Evolutionary conservation across 2,888 invertebrate species (phyloP).

Genomic region (Graphium colonna): DNA sequence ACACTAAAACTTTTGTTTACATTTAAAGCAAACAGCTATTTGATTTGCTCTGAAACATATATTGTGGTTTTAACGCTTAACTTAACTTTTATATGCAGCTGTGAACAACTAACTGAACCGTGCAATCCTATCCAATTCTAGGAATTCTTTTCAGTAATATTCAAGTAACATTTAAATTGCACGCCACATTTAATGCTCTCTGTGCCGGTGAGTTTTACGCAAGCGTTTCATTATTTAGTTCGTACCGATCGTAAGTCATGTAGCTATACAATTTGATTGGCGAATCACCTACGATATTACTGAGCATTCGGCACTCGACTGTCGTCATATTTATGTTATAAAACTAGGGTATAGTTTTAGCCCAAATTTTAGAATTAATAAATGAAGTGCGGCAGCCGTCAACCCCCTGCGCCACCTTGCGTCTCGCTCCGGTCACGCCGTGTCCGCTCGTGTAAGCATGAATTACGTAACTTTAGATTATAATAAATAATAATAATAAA

Average conservation of each 20-base stretch:
- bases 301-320: too few species aligned
- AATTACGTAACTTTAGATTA: not conserved
- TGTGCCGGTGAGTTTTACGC: not conserved
- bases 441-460: too few species aligned
- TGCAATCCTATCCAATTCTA: constrained; percentile 17
- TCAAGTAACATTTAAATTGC: constrained; percentile 12
- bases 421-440: too few species aligned
- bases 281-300: not conserved
- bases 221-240: not conserved
- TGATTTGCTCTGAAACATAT: constrained; percentile 8
- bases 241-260: not conserved
- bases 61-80: constrained; percentile 13
- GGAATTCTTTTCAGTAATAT: constrained; percentile 18
- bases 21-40: not conserved
- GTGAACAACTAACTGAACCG: not conserved
- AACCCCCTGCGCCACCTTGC: too few species aligned
- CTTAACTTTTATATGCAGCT: constrained; percentile 3
- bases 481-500: too few species aligned
- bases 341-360: too few species aligned
- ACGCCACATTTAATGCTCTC: not conserved
- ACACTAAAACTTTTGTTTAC: too few species aligned
- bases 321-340: too few species aligned
- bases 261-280: not conserved
- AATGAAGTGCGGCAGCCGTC: not conserved
- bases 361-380: not conserved